These are phyloP conservation scores for Passerculus sandwichensis DNA, from an alignment of 2,797 vertebrate genomes.

Conservation along the genomic window DNA sequence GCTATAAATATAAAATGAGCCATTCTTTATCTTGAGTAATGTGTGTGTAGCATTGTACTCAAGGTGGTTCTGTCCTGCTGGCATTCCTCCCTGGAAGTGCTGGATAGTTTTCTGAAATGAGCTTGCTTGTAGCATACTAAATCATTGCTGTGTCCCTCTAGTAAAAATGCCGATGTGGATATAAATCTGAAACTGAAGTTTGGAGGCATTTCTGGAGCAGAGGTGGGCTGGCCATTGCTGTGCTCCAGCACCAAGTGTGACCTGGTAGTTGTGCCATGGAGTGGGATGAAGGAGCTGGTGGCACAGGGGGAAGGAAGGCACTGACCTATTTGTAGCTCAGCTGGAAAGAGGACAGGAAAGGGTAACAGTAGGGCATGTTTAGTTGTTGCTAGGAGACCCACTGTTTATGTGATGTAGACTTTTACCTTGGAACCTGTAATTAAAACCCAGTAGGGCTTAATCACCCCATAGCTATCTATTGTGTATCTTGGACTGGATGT, in stretches of 20 bases:
- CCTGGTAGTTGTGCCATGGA: not conserved
- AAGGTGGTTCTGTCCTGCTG: not conserved
- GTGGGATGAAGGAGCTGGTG: not conserved
- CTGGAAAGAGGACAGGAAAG: not conserved
- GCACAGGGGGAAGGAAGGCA: accelerated
- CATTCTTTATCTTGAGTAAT: not conserved
- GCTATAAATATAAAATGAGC: not conserved
- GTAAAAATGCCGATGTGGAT: not conserved
- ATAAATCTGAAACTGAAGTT: not conserved
- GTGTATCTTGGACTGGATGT: not conserved
- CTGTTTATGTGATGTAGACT: not conserved
- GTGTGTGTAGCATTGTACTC: not conserved
- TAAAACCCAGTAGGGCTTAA: not conserved
- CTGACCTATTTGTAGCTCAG: not conserved
- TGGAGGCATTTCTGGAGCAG: not conserved
- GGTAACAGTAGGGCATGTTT: not conserved
- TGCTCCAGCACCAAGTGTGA: not conserved
- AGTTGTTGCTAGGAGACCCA: not conserved
- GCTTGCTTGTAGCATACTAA: not conserved
- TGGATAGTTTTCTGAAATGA: not conserved
- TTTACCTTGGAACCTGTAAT: slow-evolving; percentile 25
- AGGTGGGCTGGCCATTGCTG: not conserved
- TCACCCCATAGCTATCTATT: not conserved
- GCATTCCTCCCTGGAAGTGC: not conserved
- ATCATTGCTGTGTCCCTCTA: not conserved